These are phyloP conservation scores for Todiramphus chloris DNA, from an alignment of 2,113 vertebrate species.

Conservation along the genomic window DNA sequence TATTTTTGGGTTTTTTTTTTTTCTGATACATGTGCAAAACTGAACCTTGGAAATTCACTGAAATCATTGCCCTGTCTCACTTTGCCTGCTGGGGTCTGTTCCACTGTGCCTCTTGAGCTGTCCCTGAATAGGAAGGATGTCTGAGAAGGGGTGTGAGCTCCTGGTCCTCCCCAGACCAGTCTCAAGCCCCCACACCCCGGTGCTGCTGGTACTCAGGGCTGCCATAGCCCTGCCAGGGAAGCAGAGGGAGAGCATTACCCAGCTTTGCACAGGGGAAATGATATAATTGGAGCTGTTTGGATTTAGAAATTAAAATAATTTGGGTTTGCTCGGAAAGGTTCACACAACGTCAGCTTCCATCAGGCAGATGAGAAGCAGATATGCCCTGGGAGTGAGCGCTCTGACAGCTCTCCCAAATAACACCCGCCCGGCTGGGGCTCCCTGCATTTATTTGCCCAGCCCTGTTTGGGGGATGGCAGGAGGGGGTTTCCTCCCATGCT, in stretches of 20 bases:
- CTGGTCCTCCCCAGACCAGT: neutral
- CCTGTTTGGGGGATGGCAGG: neutral
- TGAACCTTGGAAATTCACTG: neutral
- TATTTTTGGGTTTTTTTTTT: neutral
- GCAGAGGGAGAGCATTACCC: conserved; percentile 45
- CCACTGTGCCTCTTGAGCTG: neutral
- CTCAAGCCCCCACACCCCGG: neutral
- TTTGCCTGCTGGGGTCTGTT: neutral
- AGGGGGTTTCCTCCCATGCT: neutral
- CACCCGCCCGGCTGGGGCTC: neutral
- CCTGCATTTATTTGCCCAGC: neutral
- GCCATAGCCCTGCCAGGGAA: neutral
- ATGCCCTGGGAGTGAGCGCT: conserved; percentile 8
- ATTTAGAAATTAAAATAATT: conserved; percentile 74
- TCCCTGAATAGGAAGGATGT: neutral
- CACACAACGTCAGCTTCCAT: conserved; percentile 69
- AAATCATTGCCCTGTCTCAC: neutral
- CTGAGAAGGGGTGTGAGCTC: neutral
- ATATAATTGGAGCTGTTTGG: conserved; percentile 72
- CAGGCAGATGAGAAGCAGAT: conserved; percentile 60
- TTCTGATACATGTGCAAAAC: neutral
- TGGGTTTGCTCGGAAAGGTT: conserved; percentile 65
- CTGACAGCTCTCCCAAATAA: conserved; percentile 63
- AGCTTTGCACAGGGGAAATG: conserved; percentile 48
- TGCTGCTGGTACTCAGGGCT: neutral